A percentile compares a stretch with the other conserved stretches of the same genome.
These are phyloP conservation scores for Pogonomyrmex californicus DNA, from an alignment of 1,140 invertebrate species.

Conservation along the genomic window DNA sequence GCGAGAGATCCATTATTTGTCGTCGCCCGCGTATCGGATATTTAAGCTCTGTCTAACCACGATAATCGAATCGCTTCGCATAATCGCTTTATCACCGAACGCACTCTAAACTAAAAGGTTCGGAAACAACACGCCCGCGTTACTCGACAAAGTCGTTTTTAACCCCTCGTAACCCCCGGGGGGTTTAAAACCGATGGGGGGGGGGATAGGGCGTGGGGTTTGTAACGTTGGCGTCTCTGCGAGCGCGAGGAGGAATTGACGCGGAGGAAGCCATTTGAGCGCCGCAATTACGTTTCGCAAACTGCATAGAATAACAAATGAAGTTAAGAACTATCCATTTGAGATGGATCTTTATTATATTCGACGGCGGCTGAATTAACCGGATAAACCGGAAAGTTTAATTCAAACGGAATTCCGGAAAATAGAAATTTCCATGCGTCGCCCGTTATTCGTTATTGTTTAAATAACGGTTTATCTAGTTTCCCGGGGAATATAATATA, in stretches of 20 bases:
- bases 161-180: neutral
- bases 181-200: slow-evolving; percentile 2
- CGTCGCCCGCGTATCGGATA: slow-evolving; percentile 9
- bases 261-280: neutral
- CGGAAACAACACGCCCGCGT: neutral
- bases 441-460: slow-evolving; percentile 2
- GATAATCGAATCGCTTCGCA: slow-evolving; percentile 39
- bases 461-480: slow-evolving; percentile 29
- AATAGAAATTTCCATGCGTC: slow-evolving; percentile 15
- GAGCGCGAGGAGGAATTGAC: slow-evolving; percentile 23
- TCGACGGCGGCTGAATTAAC: slow-evolving; percentile 1
- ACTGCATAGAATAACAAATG: slow-evolving; percentile 34
- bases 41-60: slow-evolving; percentile 23
- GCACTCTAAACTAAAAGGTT: slow-evolving; percentile 15
- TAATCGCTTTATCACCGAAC: slow-evolving; percentile 25
- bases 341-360: slow-evolving; percentile 9
- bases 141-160: neutral
- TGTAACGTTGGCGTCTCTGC: neutral
- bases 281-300: slow-evolving; percentile 22
- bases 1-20: slow-evolving; percentile 19
- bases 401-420: slow-evolving; percentile 27
- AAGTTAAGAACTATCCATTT: slow-evolving; percentile 43
- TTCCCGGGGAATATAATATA: slow-evolving; percentile 16
- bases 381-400: slow-evolving; percentile 26
- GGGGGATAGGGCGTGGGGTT: neutral